Percentiles rank a stretch among this genome's conserved stretches.
phyloP scores from a whole-genome alignment of 2,888 invertebrate species.

The Hesperia comma region DNA sequence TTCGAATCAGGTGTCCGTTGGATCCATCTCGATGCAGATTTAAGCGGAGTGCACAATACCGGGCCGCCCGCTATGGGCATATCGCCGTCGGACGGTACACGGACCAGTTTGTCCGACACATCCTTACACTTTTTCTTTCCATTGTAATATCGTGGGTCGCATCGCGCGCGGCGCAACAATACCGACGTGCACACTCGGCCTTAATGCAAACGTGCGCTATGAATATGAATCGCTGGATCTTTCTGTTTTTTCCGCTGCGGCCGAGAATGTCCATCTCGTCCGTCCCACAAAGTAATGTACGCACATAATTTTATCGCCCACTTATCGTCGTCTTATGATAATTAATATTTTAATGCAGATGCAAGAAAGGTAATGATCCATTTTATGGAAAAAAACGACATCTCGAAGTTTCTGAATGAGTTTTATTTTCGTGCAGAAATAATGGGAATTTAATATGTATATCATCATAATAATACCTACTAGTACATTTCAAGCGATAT shows the following conservation, averaged over 20 bases:
- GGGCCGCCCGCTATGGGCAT: conserved; percentile 14
- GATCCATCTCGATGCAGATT: conserved; percentile 53
- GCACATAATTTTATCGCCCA: conserved; percentile 25
- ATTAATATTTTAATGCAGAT: conserved; percentile 18
- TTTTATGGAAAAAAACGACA: conserved; percentile 16
- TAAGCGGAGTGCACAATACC: conserved; percentile 20
- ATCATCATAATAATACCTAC: background rate
- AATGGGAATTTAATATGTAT: background rate
- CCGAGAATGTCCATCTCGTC: conserved; percentile 9
- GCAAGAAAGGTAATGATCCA: conserved; percentile 16
- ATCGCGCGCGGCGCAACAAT: conserved; percentile 8
- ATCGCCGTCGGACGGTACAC: conserved; percentile 11
- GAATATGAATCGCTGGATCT: conserved; percentile 55
- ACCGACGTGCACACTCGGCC: conserved; percentile 14
- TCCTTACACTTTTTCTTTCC: conserved; percentile 12
- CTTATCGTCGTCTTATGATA: conserved; percentile 26
- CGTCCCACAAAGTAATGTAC: conserved; percentile 19
- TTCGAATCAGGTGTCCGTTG: conserved; percentile 51
- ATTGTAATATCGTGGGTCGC: conserved; percentile 19
- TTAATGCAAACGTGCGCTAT: conserved; percentile 53
- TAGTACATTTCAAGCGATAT: too few relatives aligned
- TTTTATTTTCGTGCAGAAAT: conserved; percentile 1
- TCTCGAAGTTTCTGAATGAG: background rate
- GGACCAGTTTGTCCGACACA: conserved; percentile 10
- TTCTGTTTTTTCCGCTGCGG: conserved; percentile 21